Evolutionary conservation across 2,797 vertebrate species (phyloP), one percentile per base, ranked within the genome.

Genomic region (Phrynocephalus vlangalii): DNA sequence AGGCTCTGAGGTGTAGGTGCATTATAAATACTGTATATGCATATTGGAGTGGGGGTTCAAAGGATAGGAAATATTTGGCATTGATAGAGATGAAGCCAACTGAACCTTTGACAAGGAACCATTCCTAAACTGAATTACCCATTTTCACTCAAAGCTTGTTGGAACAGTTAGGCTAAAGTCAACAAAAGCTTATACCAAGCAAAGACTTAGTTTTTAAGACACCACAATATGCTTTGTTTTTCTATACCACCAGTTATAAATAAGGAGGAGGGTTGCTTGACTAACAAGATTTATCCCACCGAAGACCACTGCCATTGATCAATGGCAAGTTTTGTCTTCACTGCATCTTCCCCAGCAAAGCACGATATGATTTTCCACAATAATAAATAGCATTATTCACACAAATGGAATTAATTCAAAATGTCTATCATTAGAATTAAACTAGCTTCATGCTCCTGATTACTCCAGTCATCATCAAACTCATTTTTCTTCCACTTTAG

Each of bases 81-180:
- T n/a, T 79, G 5, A 50, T 11, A 63, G 18, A 5, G 26, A 30
- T 73, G 26, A 68, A 76, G 48, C 52, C 80, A 92, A 56, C 63
- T 89, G 24, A 26, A 85, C 16, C 33, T 18, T 0, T 0, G 70
- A 70, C 79, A n/a, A 60, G 1, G 56, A 13, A 90, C 60, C 30
- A 52, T 81, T 89, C 28, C 89, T 86, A 88, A 78, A 84, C 26
- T 79, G 2, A 18, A 71, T 15, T 73, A 60, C 1, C 81, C 28
- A 63, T 3, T 18, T 82, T 1, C 24, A n/a, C 52, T 56, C 52
- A 56, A 56, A 56, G 52, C 52, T 56, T 56, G 52, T 56, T 56
- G 52, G 52, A 56, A 56, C 9, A 56, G 52, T 56, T 56, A 13
- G 52, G 52, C 52, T 56, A 56, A 56, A 56, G 9, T 10, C 52